These are phyloP conservation scores for Phymorhynchus buccinoides DNA, from an alignment of 1,140 invertebrate genomes.

Conservation along the genomic window DNA sequence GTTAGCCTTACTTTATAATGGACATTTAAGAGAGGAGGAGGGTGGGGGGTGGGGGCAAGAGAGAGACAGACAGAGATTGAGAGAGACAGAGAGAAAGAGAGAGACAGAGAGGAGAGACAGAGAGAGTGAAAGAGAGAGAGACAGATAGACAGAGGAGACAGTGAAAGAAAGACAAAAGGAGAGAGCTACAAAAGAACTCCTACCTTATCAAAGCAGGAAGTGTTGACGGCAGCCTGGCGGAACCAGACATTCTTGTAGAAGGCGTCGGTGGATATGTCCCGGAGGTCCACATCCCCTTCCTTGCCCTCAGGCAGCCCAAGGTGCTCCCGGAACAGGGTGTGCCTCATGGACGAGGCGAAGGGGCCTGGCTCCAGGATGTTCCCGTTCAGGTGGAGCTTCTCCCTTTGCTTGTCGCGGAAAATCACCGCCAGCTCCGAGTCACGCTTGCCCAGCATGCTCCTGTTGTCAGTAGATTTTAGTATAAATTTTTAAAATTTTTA, in stretches of 20 bases:
- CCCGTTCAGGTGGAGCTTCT: constrained; percentile 74
- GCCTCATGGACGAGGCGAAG: constrained; percentile 88
- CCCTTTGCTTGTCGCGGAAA: constrained; percentile 72
- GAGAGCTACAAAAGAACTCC: too few relatives aligned
- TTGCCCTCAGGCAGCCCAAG: constrained; percentile 77
- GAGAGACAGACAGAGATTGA: too few relatives aligned
- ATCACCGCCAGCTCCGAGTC: constrained; percentile 93
- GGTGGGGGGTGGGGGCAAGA: too few relatives aligned
- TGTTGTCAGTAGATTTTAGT: too few relatives aligned
- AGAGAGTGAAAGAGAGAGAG: too few relatives aligned
- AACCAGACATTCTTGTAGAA: constrained; percentile 89
- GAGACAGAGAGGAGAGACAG: too few relatives aligned
- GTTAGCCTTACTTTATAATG: too few relatives aligned
- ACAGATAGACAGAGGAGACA: too few relatives aligned
- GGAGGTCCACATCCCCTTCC: constrained; percentile 77
- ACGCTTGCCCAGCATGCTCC: constrained; percentile 84
- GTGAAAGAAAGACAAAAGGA: constrained; percentile 29
- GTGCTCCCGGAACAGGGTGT: constrained; percentile 92
- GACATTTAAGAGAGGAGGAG: too few relatives aligned
- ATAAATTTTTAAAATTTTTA: too few relatives aligned
- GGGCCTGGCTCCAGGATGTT: constrained; percentile 84
- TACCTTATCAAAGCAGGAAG: constrained; percentile 89
- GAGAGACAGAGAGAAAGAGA: too few relatives aligned
- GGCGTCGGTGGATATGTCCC: constrained; percentile 77
- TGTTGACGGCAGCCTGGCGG: constrained; percentile 84